Evolutionary conservation across 1,140 invertebrate genomes (phyloP).

Genomic region (Triops cancriformis): DNA sequence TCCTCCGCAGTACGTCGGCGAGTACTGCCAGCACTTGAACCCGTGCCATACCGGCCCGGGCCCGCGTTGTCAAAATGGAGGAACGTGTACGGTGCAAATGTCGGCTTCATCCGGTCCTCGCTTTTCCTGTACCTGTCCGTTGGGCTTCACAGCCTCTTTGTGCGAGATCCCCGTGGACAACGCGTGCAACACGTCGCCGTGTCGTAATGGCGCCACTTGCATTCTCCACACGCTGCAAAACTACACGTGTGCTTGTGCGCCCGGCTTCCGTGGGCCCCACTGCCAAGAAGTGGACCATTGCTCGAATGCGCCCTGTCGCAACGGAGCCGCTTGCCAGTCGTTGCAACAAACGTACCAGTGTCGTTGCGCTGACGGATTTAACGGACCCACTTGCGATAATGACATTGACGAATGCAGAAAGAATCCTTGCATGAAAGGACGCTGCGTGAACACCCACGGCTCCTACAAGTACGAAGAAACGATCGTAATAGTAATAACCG

Average conservation of each 20-base stretch:
- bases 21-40: slow-evolving; percentile 87
- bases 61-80: slow-evolving; percentile 81
- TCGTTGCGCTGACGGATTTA: slow-evolving; percentile 75
- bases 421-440: slow-evolving; percentile 66
- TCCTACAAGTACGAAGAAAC: slow-evolving; percentile 73
- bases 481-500: not conserved
- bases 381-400: slow-evolving; percentile 70
- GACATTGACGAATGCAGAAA: slow-evolving; percentile 77
- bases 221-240: slow-evolving; percentile 59
- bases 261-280: slow-evolving; percentile 72
- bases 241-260: slow-evolving; percentile 72
- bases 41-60: slow-evolving; percentile 76
- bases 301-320: slow-evolving; percentile 74
- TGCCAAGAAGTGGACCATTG: slow-evolving; percentile 84
- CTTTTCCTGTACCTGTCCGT: slow-evolving; percentile 75
- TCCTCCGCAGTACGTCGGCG: slow-evolving; percentile 77
- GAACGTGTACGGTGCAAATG: slow-evolving; percentile 70
- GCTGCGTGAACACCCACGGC: slow-evolving; percentile 77
- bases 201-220: slow-evolving; percentile 76
- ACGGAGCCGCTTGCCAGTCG: slow-evolving; percentile 72
- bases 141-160: slow-evolving; percentile 82
- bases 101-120: slow-evolving; percentile 55
- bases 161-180: slow-evolving; percentile 86
- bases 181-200: slow-evolving; percentile 80
- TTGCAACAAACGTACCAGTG: slow-evolving; percentile 66